phyloP scores from a whole-genome alignment of 2,888 invertebrate species.

The Cheilosia impressa region DNA sequence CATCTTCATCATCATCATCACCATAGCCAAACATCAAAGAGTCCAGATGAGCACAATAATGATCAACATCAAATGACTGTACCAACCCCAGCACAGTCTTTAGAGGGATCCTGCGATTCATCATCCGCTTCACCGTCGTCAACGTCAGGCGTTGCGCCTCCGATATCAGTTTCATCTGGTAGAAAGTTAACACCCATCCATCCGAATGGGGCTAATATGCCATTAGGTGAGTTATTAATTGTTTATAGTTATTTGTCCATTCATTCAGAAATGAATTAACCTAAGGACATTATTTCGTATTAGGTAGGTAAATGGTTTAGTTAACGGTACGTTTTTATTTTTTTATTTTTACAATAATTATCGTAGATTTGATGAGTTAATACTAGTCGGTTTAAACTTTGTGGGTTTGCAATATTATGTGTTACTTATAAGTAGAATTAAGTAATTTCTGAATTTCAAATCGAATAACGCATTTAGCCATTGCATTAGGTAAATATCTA shows the following conservation, averaged over 20 bases:
- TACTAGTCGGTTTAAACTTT: no score
- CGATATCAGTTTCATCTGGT: slow-evolving; percentile 82
- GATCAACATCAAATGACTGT: slow-evolving; percentile 83
- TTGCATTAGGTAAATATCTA: no score
- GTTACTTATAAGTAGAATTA: no score
- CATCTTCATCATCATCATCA: slow-evolving; percentile 84
- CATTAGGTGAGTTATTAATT: slow-evolving; percentile 80
- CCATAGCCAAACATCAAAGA: slow-evolving; percentile 81
- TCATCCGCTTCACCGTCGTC: slow-evolving; percentile 87
- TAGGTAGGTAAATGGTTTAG: no score
- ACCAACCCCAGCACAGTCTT: slow-evolving; percentile 83
- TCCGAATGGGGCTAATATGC: slow-evolving; percentile 83
- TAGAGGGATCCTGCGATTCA: slow-evolving; percentile 85
- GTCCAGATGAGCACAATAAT: slow-evolving; percentile 70
- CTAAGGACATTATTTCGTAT: no score
- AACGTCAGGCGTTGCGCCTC: slow-evolving; percentile 82
- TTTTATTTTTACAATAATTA: no score
- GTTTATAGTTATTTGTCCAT: neutral
- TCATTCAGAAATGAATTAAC: neutral
- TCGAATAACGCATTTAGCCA: no score
- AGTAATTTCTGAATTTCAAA: no score
- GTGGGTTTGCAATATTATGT: no score
- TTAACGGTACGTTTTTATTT: no score
- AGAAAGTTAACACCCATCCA: slow-evolving; percentile 84
- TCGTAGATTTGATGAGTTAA: no score